Evolutionary conservation across 1,140 invertebrate species (phyloP).

Genomic region (Battus philenor): DNA sequence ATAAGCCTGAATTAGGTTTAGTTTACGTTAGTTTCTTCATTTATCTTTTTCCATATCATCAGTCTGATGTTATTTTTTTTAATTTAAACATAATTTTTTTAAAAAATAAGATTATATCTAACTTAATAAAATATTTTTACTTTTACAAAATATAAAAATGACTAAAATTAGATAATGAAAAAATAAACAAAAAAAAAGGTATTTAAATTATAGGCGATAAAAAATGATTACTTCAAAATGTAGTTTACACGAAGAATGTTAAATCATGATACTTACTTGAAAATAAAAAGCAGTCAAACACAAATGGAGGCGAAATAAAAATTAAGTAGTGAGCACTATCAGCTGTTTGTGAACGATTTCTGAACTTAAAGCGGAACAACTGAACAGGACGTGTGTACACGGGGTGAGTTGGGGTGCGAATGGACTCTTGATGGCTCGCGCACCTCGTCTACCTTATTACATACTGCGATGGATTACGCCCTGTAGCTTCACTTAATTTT

Average conservation of each 20-base stretch:
- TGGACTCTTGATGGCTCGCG: constrained; percentile 33
- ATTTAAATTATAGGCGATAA: too few species aligned
- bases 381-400: constrained; percentile 36
- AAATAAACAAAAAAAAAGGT: constrained; percentile 19
- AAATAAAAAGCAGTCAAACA: constrained; percentile 23
- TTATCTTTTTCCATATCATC: too few species aligned
- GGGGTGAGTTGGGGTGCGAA: constrained; percentile 40
- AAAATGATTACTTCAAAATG: too few species aligned
- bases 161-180: background rate
- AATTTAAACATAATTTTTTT: too few species aligned
- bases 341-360: constrained; percentile 4
- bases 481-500: constrained; percentile 23
- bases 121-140: background rate
- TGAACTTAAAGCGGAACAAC: background rate
- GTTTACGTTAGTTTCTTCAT: too few species aligned
- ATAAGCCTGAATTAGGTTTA: too few species aligned
- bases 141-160: background rate
- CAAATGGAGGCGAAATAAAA: constrained; percentile 18
- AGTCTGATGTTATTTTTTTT: too few species aligned
- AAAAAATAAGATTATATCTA: background rate
- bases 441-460: constrained; percentile 37
- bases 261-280: constrained; percentile 25
- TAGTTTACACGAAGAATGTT: too few species aligned
- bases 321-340: constrained; percentile 10
- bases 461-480: constrained; percentile 33